Evolutionary conservation across 2,113 vertebrate species (phyloP), one percentile per base, ranked within the genome.

Genomic region (Polypterus senegalus): DNA sequence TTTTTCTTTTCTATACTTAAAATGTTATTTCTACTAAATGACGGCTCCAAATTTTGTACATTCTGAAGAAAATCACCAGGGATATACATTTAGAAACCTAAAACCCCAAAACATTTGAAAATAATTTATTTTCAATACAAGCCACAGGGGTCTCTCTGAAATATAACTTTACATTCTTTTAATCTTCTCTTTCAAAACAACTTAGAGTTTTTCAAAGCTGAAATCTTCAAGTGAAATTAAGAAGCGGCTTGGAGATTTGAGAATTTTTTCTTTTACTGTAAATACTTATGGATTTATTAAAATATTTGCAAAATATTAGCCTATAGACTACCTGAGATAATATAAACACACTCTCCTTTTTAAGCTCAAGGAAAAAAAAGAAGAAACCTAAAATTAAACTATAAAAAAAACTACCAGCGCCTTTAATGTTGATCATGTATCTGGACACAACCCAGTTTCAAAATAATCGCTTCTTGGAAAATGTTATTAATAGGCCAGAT

Each of bases 151-250:
- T 49, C 49, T 48, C 51, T n/a, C 51, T 47, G 73, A 77, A 77
- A 72, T 64, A 67, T 74, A 75, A 69, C 70, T 76, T 81, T 73
- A 73, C 69, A 69, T 63, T 69, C 72, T 68, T 48, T 67, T 70
- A 70, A 80, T 74, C 58, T 66, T 72, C 64, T 74, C 65, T 66
- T 62, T 75, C 68, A 75, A 78, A 79, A 73, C 64, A 74, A 73
- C 62, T 51, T 65, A 72, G 68, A 52, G 78, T 67, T 71, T 76
- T 79, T 70, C 70, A 70, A 78, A 81, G 45, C 58, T 9, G 53
- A 74, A 55, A 46, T 59, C 59, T 77, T 80, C 77, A 87, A 84
- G 74, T 76, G 72, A 83, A 87, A 76, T 67, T 52, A 54, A 10
- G 61, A 62, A 54, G 54, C 54, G 56, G 49, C 59, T 7, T 53